Evolutionary conservation across 2,888 invertebrate genomes (phyloP), one percentile per base, ranked within the genome.

Genomic region (Pheosia gnoma): DNA sequence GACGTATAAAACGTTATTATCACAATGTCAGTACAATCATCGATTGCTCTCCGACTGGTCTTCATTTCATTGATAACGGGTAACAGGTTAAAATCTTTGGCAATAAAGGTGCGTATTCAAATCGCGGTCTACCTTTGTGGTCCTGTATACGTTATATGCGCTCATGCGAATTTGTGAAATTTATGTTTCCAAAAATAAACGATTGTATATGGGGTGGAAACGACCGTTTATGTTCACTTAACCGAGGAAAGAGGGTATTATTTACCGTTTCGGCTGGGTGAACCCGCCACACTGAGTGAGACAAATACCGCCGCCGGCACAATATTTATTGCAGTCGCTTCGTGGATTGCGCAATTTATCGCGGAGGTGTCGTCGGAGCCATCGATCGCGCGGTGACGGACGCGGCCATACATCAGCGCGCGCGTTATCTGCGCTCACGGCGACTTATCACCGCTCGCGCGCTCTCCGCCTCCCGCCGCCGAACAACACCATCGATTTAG

Each of bases 191-290:
- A 90, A 91, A 93, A 91, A 91, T 90, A 92, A 92, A 92, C 89
- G 91, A 87, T 90, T 90, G 90, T 91, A 93, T 91, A 93, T 93
- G 93, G 93, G 92, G 93, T 93, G 93, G 93, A 93, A 93, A 92
- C 93, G 91, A 90, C 87, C 92, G 91, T 93, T 93, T 92, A 92
- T 91, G 93, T 92, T 93, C 93, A 93, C 93, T 93, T 93, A 93
- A 93, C 92, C 93, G 92, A 92, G 91, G 90, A 88, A 91, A 91
- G 93, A 92, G 93, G 93, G 91, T 92, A 92, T 92, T 93, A 93
- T 93, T 93, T 93, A 93, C 91, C 91, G 92, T 92, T 93, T 88
- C 92, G 91, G 91, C 87, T 88, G 88, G 92, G 88, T 89, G 92
- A 90, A 87, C 91, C 88, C 90, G 92, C 91, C 91, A 88, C 90